Evolutionary conservation across 2,888 invertebrate genomes (phyloP), one percentile per base, ranked within the genome.

Genomic region (Nezara viridula): DNA sequence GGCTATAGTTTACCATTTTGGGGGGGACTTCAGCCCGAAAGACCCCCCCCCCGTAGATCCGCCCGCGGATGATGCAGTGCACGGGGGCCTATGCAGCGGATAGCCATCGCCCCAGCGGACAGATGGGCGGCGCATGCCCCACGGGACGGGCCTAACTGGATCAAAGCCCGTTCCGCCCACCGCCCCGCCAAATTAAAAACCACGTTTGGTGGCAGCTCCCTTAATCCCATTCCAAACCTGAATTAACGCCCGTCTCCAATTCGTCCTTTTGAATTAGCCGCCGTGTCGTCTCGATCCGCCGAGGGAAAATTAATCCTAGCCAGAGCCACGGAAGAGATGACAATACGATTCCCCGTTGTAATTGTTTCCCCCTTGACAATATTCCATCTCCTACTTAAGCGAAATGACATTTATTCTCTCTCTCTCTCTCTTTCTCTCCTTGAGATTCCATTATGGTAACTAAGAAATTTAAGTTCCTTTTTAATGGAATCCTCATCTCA

Each of bases 381-480:
- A 88, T 88, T 88, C 88, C 88, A 88, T 88, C 66, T 60, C 73
- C 88, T 88, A 88, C 88, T 88, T 88, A 88, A 88, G 49, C 47
- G 47, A 88, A 88, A 88, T 88, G 88, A 49, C 88, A 88, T 88
- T 88, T 73, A 60, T 66, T 60, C 73, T 73, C 27, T 47, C n/a
- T 87, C 66, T 44, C 66, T 44, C 73, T 86, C 49, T 85, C 40
- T 10, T 44, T 44, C n/a, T 44, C 66, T 44, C 73, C 47, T 73
- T 24, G 37, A 66, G 40, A 47, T 88, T 88, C 88, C 88, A 88
- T 88, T 88, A 88, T 88, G 88, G 44, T 88, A 88, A 88, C 88
- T 88, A 88, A 86, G 86, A 60, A 86, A 88, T 73, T 88, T 60
- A 40, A 73, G 73, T 88, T 88, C 55, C 88, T 73, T 88, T 88